A percentile compares a stretch with the other conserved stretches of the same genome.
Evolutionary conservation across 2,888 invertebrate species (phyloP).

Genomic region (Pollenia labialis): DNA sequence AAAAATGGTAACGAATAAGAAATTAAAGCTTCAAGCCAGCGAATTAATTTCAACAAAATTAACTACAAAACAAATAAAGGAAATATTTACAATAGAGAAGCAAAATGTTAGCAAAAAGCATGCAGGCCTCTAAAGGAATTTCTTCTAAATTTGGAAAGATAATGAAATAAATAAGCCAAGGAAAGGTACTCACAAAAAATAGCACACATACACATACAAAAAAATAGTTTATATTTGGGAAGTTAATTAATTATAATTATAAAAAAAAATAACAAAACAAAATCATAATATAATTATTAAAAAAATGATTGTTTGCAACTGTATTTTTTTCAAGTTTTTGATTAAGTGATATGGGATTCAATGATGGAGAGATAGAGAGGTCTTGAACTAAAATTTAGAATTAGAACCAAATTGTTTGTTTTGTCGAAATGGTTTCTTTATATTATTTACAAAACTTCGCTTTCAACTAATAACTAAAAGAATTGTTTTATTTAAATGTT

Average conservation of each 20-base stretch:
- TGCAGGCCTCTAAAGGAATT: slow-evolving; percentile 18
- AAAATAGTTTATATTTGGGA: slow-evolving; percentile 21
- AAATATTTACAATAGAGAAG: slow-evolving; percentile 45
- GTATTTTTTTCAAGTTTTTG: too few relatives aligned
- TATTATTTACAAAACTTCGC: slow-evolving; percentile 49
- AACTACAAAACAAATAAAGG: neutral
- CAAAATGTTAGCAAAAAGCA: slow-evolving; percentile 55
- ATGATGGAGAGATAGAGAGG: neutral
- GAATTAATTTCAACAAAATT: slow-evolving; percentile 19
- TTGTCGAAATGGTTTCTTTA: neutral
- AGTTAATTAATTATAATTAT: slow-evolving; percentile 35
- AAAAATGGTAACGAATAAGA: slow-evolving; percentile 1
- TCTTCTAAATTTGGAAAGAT: neutral
- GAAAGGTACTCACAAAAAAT: slow-evolving; percentile 71
- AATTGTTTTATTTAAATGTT: slow-evolving; percentile 1
- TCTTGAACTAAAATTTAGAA: neutral
- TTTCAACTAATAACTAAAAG: neutral
- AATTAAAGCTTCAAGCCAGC: slow-evolving; percentile 36
- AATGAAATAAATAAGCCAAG: slow-evolving; percentile 48
- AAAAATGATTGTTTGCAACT: neutral
- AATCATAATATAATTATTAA: slow-evolving; percentile 41
- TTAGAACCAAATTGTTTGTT: slow-evolving; percentile 30
- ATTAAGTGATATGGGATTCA: neutral
- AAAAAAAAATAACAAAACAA: slow-evolving; percentile 43
- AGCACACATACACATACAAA: slow-evolving; percentile 44